Percentiles rank a stretch among this genome's conserved stretches.
Conservation (phyloP, 2,888 invertebrate species). For the Mesorhabditis sp. region DNA sequence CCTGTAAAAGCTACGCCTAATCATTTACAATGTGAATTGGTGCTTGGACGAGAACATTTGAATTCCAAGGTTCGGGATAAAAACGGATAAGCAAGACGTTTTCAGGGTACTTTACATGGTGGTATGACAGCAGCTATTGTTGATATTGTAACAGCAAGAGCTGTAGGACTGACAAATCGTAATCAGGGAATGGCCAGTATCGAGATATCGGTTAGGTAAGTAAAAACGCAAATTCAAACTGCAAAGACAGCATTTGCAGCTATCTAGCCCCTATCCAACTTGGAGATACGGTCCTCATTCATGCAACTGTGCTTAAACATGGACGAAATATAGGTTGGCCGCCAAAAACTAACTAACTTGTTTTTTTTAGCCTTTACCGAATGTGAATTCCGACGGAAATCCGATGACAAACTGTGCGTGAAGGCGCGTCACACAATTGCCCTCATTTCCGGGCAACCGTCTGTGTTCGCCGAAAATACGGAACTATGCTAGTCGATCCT, state of each 20-base stretch:
- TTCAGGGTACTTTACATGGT: conserved; percentile 48
- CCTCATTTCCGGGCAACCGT: conserved; percentile 25
- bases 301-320: conserved; percentile 46
- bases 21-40: conserved; percentile 44
- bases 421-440: conserved; percentile 42
- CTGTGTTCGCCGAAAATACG: conserved; percentile 19
- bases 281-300: conserved; percentile 45
- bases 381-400: conserved; percentile 47
- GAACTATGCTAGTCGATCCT: not conserved
- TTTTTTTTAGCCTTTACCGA: conserved; percentile 46
- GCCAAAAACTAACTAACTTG: not conserved
- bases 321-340: conserved; percentile 29
- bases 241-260: conserved; percentile 28
- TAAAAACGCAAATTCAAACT: not conserved
- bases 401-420: conserved; percentile 47
- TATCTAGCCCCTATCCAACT: conserved; percentile 50
- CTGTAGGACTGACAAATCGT: conserved; percentile 40
- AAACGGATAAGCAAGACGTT: conserved; percentile 5
- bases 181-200: conserved; percentile 47
- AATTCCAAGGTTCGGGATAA: conserved; percentile 38
- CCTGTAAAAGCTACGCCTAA: conserved; percentile 36
- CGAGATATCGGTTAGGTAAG: conserved; percentile 46
- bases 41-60: conserved; percentile 45
- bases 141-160: conserved; percentile 50
- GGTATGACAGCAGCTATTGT: conserved; percentile 49